Percentiles rank a stretch among this genome's conserved stretches.
Conservation (phyloP, 2,113 vertebrate species). For the Dromaius novaehollandiae region DNA sequence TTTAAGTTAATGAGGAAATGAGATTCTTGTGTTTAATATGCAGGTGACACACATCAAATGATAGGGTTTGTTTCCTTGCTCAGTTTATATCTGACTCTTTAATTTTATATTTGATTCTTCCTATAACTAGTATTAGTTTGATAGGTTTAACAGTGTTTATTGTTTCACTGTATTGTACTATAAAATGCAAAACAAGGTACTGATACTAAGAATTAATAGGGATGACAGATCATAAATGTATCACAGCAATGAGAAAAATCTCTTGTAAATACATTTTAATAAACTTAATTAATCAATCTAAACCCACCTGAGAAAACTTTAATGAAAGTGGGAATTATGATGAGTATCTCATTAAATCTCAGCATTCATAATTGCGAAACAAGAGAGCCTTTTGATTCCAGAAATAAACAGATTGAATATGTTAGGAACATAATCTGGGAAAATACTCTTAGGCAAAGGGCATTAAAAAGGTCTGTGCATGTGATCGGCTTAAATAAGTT, state of each 20-base stretch:
- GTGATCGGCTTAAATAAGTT: slow-evolving; percentile 42
- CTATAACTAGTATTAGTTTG: neutral
- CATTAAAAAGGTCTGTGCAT: slow-evolving; percentile 22
- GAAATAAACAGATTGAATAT: slow-evolving; percentile 1
- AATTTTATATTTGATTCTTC: neutral
- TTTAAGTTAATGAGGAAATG: slow-evolving; percentile 17
- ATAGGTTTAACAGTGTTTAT: neutral
- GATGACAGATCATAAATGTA: neutral
- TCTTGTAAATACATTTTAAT: neutral
- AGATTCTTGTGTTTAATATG: neutral
- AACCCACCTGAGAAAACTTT: slow-evolving; percentile 19
- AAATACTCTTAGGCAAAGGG: slow-evolving; percentile 36
- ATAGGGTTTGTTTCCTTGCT: neutral
- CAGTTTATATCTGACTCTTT: neutral
- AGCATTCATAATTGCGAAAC: slow-evolving; percentile 23
- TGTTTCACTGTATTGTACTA: neutral
- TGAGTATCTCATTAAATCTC: neutral
- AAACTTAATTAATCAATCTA: slow-evolving; percentile 13
- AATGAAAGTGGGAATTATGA: slow-evolving; percentile 12
- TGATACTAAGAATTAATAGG: neutral
- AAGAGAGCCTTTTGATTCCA: slow-evolving; percentile 56
- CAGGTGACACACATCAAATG: neutral
- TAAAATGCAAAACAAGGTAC: neutral
- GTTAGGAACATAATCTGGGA: slow-evolving; percentile 33
- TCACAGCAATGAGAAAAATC: slow-evolving; percentile 12